Percentiles rank a stretch among this genome's conserved stretches.
These are phyloP conservation scores for Cyphomyrus plagiostoma DNA, from an alignment of 2,113 vertebrate species.

Conservation along the genomic window DNA sequence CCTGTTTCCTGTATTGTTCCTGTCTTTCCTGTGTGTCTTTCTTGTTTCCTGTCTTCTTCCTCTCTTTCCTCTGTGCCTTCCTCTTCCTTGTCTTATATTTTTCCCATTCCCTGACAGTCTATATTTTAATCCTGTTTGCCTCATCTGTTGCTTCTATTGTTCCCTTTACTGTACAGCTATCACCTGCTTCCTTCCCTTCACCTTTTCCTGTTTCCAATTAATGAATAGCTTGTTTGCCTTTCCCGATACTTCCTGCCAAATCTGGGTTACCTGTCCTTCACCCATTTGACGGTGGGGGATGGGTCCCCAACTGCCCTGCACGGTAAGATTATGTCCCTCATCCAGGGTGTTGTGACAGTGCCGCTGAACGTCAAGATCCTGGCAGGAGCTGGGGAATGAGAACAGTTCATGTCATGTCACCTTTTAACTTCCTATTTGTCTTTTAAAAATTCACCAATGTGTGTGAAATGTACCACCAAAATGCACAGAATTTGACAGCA, in stretches of 20 bases:
- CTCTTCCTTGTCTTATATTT: not conserved
- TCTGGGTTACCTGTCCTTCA: conserved; percentile 89
- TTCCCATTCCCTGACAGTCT: not conserved
- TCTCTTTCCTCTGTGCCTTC: not conserved
- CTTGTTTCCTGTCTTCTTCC: not conserved
- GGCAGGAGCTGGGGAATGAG: conserved; percentile 70
- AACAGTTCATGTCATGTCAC: not conserved
- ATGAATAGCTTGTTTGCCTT: not conserved
- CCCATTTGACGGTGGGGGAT: conserved; percentile 88
- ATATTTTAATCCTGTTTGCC: not conserved
- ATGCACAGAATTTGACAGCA: not conserved
- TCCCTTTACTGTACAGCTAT: not conserved
- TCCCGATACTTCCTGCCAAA: not conserved
- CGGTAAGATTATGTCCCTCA: conserved; percentile 90
- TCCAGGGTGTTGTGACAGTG: conserved; percentile 93
- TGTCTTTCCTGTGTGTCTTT: not conserved
- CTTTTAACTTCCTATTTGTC: not conserved
- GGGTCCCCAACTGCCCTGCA: conserved; percentile 94
- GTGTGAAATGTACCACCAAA: not conserved
- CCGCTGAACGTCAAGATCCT: conserved; percentile 92
- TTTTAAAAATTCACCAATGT: not conserved
- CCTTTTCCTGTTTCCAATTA: not conserved
- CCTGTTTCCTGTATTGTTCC: not conserved
- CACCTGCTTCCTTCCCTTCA: not conserved
- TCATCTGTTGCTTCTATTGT: not conserved